Conservation (phyloP, 2,888 invertebrate genomes). For the Machimus atricapillus region DNA sequence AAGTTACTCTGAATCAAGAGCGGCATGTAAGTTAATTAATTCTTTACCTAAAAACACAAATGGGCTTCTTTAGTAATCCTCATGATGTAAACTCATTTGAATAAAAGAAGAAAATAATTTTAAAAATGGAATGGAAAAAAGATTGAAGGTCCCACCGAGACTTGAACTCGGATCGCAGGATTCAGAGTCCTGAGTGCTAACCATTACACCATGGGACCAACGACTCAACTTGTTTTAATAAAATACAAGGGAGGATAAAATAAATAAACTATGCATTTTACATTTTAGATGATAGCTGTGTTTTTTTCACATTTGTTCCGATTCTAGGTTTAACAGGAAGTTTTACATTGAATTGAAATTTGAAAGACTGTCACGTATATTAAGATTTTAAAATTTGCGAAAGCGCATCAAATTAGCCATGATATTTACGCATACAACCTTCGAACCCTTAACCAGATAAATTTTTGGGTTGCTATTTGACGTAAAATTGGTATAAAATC, state of each 20-base stretch:
- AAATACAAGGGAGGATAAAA: not conserved
- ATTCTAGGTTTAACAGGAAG: too few species aligned
- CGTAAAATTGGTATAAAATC: too few species aligned
- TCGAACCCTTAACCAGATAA: too few species aligned
- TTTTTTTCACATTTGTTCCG: too few species aligned
- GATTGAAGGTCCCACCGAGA: not conserved
- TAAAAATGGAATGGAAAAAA: not conserved
- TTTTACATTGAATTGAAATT: too few species aligned
- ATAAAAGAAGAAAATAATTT: not conserved
- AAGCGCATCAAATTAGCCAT: too few species aligned
- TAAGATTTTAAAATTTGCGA: too few species aligned
- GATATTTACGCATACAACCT: too few species aligned
- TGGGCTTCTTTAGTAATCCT: not conserved
- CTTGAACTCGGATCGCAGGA: not conserved
- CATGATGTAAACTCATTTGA: not conserved
- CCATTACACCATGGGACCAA: not conserved
- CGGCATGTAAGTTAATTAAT: conserved; percentile 72
- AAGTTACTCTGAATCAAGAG: conserved; percentile 97
- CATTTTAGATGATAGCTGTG: too few species aligned
- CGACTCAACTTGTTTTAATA: not conserved
- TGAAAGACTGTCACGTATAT: too few species aligned
- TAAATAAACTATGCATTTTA: not conserved
- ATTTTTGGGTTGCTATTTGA: too few species aligned
- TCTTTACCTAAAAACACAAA: not conserved
- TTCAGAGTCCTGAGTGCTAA: not conserved